Evolutionary conservation across 2,797 vertebrate genomes (phyloP), one percentile per base, ranked within the genome.

Genomic region (Kryptolebias ocellatus): DNA sequence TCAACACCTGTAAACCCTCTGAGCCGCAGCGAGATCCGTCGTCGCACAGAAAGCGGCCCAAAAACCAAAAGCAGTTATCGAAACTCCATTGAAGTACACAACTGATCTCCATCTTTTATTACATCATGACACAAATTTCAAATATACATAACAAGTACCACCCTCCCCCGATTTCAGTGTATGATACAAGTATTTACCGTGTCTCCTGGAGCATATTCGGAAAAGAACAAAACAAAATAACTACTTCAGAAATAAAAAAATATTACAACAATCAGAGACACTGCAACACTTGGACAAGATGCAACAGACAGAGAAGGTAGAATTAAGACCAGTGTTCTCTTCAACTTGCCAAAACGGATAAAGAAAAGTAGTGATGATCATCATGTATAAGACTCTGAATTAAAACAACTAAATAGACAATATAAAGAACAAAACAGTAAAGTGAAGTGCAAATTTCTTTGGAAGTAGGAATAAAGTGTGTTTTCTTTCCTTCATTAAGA

Each of bases 381-480:
- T 69, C 4, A 44, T 60, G 64, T 78, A 74, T 53, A 74, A 80
- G 81, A 88, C 81, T 86, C 73, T 73, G 64, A 74, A 84, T 81
- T 80, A 79, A 90, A 86, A 84, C 74, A 79, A 58, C 60, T 54
- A 66, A 50, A 67, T 58, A 62, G 46, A 63, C 64, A 78, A 55
- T 59, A 91, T 81, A 81, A 69, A 74, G 62, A 88, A 88, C 50
- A 71, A 94, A 94, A 93, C 88, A 84, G 91, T 89, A 79, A 92
- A 89, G 77, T 95, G 93, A 93, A 97, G 97, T 98, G 97, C 97
- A 97, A 98, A 95, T 95, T 95, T 98, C 96, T 98, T 98, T 98
- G 97, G 97, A 98, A 92, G 92, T 95, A 93, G 92, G 92, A 96
- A 95, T 94, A 94, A 95, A 95, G 95, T 95, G 86, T 89, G 82